phyloP scores from a whole-genome alignment of 2,113 vertebrate genomes.

The Takifugu flavidus region DNA sequence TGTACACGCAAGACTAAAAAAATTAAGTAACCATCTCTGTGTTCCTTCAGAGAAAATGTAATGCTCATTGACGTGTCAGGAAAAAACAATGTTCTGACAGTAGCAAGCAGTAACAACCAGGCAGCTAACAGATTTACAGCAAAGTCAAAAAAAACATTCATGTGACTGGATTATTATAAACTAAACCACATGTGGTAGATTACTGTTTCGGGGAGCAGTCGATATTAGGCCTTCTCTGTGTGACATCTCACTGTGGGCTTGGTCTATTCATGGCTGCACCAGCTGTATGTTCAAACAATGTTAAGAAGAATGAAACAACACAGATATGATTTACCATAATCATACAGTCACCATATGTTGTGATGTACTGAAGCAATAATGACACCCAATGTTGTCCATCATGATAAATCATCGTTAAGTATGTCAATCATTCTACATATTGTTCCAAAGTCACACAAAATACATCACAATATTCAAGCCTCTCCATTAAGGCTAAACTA shows the following conservation, averaged over 20 bases:
- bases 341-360: too few species aligned
- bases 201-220: not conserved
- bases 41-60: constrained; percentile 27
- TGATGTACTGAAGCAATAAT: too few species aligned
- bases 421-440: too few species aligned
- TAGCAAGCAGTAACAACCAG: constrained; percentile 36
- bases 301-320: too few species aligned
- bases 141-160: constrained; percentile 41
- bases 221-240: constrained; percentile 12
- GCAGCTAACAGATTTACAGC: constrained; percentile 9
- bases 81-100: constrained; percentile 28
- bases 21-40: constrained; percentile 5
- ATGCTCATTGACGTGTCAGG: not conserved
- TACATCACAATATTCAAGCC: too few species aligned
- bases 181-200: constrained; percentile 14
- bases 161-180: constrained; percentile 44
- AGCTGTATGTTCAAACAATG: too few species aligned
- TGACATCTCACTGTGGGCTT: not conserved
- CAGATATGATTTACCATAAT: too few species aligned
- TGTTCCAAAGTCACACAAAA: too few species aligned
- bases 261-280: not conserved
- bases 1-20: not conserved
- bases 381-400: too few species aligned
- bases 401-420: too few species aligned
- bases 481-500: too few species aligned